phyloP scores from a whole-genome alignment of 2,797 vertebrate genomes.

The Lutjanus campechanus region DNA sequence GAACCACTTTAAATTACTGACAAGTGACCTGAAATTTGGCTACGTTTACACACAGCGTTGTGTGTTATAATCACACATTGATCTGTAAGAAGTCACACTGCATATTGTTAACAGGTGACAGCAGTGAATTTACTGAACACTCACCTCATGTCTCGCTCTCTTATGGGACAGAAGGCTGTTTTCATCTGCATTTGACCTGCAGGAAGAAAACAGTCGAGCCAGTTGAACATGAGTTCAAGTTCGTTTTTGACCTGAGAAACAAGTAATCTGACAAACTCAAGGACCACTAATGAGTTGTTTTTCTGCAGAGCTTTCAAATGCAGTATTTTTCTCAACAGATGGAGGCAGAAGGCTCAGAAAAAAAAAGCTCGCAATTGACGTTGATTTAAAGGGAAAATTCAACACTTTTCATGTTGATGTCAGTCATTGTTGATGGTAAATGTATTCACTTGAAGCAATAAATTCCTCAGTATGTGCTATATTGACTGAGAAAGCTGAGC shows the following conservation, averaged over 20 bases:
- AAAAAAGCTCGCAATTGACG: neutral
- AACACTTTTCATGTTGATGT: no score
- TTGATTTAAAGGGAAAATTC: neutral
- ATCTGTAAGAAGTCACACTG: neutral
- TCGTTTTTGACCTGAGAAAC: neutral
- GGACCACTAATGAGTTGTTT: neutral
- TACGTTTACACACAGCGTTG: neutral
- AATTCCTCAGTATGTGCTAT: no score
- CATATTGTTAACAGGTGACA: neutral
- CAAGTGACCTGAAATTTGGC: slow-evolving; percentile 1
- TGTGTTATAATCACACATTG: slow-evolving; percentile 15
- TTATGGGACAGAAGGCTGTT: slow-evolving; percentile 83
- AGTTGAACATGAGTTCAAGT: slow-evolving; percentile 9
- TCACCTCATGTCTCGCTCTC: slow-evolving; percentile 93
- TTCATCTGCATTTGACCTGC: slow-evolving; percentile 90
- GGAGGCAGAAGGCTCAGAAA: neutral
- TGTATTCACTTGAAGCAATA: no score
- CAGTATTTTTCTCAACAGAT: neutral
- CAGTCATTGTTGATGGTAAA: no score
- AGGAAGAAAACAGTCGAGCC: slow-evolving; percentile 37
- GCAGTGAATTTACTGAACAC: slow-evolving; percentile 39
- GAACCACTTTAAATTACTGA: slow-evolving; percentile 22
- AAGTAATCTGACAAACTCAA: neutral
- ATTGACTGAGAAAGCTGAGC: no score
- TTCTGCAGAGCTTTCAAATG: neutral